Conservation (phyloP, 2,113 vertebrate genomes). For the human (Homo sapiens) region DNA sequence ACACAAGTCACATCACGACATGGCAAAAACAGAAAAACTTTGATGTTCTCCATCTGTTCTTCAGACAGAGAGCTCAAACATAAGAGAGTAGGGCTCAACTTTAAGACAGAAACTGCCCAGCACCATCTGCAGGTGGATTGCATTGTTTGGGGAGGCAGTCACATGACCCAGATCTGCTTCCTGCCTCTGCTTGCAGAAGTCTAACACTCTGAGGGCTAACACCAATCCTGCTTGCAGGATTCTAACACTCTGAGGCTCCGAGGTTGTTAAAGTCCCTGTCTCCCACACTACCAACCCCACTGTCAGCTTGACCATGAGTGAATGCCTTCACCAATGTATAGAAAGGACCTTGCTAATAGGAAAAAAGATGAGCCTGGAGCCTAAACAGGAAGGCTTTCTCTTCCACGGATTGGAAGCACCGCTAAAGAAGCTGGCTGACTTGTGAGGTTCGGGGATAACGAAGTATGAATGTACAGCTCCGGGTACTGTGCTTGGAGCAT, state of each 20-base stretch:
- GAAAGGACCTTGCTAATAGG: neutral
- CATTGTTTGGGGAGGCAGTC: neutral
- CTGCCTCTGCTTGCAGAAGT: neutral
- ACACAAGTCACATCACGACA: neutral
- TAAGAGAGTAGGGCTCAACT: neutral
- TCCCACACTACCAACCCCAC: neutral
- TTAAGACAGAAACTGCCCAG: neutral
- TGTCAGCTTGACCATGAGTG: neutral
- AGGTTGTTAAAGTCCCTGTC: neutral
- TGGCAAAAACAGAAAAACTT: neutral
- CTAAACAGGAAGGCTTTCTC: neutral
- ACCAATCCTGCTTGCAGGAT: neutral
- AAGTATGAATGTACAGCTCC: neutral
- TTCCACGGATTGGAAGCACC: rapidly evolving
- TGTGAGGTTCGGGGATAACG: neutral
- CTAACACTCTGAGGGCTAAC: neutral
- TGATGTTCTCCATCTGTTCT: neutral
- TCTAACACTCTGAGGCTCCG: neutral
- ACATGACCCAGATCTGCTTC: neutral
- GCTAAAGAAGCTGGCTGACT: neutral
- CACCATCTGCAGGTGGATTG: neutral
- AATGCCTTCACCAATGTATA: neutral
- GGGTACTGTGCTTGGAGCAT: neutral
- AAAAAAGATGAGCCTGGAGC: neutral
- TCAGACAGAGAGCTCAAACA: neutral